phyloP scores from a whole-genome alignment of 1,140 invertebrate genomes.

The Trichogramma pretiosum region DNA sequence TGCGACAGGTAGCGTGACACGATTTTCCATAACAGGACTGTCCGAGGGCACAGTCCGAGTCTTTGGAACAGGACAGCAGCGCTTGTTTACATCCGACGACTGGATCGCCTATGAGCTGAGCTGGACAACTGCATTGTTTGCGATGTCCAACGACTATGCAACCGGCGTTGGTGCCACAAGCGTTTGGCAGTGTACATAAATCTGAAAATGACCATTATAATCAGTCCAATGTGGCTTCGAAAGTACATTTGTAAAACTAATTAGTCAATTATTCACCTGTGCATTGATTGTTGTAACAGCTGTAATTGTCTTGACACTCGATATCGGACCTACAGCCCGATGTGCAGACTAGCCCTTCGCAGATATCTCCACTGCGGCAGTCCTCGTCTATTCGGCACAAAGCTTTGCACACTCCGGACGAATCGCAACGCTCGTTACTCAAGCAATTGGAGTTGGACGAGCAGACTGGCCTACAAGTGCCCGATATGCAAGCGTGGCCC shows the following conservation, averaged over 20 bases:
- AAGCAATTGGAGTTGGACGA: conserved; percentile 65
- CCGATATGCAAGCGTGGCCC: conserved; percentile 62
- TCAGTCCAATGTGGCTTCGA: too few relatives aligned
- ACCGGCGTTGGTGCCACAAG: conserved; percentile 75
- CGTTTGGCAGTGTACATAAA: conserved; percentile 62
- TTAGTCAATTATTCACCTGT: conserved; percentile 38
- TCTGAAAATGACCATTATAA: conserved; percentile 35
- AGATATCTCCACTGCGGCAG: conserved; percentile 75
- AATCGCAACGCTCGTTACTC: conserved; percentile 70
- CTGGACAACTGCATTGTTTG: conserved; percentile 64
- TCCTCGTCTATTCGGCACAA: conserved; percentile 68
- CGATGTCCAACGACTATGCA: conserved; percentile 62
- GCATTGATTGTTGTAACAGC: conserved; percentile 71
- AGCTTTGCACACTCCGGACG: conserved; percentile 53
- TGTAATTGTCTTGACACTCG: conserved; percentile 59
- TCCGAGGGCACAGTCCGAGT: conserved; percentile 57
- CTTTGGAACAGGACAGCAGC: conserved; percentile 51
- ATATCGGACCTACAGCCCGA: conserved; percentile 72
- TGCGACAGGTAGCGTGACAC: conserved; percentile 67
- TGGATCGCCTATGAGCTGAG: conserved; percentile 65
- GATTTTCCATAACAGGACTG: conserved; percentile 64
- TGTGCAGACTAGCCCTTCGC: conserved; percentile 67
- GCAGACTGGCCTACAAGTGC: conserved; percentile 66
- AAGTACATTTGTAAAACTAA: too few relatives aligned
- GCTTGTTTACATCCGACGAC: conserved; percentile 61